Conservation (phyloP, 2,888 invertebrate species). For the Syrista parreyssii region DNA sequence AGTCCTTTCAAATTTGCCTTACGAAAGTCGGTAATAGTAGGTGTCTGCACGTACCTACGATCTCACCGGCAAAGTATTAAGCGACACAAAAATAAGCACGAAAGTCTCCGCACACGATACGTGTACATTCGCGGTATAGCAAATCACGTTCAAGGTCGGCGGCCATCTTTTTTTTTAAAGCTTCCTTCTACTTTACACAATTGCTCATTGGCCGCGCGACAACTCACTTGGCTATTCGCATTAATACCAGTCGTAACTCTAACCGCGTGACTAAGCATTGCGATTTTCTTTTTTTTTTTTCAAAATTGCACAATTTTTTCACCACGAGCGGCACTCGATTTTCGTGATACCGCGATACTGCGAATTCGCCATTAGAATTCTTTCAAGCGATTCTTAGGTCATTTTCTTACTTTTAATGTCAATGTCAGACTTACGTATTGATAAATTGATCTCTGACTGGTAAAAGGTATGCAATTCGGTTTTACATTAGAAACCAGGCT, state of each 20-base stretch:
- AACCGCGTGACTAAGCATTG: background rate
- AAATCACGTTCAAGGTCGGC: background rate
- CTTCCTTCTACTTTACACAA: background rate
- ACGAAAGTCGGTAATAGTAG: background rate
- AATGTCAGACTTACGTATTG: background rate
- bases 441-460: no score
- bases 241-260: background rate
- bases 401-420: background rate
- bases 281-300: background rate
- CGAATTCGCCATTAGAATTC: no score
- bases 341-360: no score
- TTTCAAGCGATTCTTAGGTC: background rate
- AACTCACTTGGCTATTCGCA: background rate
- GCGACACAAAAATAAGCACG: background rate
- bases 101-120: background rate
- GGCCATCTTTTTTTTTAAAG: background rate
- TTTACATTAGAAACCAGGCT: background rate
- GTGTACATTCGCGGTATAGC: background rate
- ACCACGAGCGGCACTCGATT: background rate
- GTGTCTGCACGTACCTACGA: slow-evolving; percentile 1
- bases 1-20: background rate
- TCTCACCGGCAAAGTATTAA: no score
- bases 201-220: background rate
- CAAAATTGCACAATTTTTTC: background rate
- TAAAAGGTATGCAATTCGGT: background rate